A percentile compares a stretch with the other conserved stretches of the same genome.
Evolutionary conservation across 2,888 invertebrate genomes (phyloP).

Genomic region (Trachelus iudaicus): DNA sequence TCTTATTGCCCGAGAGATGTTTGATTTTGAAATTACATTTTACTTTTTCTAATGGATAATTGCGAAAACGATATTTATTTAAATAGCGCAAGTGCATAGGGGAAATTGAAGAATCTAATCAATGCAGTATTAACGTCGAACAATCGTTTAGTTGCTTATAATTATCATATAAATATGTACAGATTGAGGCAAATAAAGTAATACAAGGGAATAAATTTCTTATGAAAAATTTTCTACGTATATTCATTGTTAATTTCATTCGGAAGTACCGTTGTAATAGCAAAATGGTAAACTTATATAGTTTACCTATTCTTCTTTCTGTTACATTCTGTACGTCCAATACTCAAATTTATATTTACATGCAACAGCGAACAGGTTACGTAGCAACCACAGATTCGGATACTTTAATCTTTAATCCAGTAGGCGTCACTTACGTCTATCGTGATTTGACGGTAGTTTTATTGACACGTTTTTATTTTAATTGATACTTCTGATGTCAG

Average conservation of each 20-base stretch:
- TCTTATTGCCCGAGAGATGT: neutral
- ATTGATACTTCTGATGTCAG: neutral
- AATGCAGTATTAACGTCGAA: neutral
- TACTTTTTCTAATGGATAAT: neutral
- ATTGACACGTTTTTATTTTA: constrained; percentile 1
- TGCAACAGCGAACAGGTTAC: too few species aligned
- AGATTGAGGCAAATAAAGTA: neutral
- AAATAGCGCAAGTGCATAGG: too few species aligned
- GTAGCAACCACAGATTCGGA: too few species aligned
- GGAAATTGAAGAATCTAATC: neutral
- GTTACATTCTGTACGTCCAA: too few species aligned
- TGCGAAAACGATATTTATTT: neutral
- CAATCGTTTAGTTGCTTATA: neutral
- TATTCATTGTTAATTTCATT: too few species aligned
- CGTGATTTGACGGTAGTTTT: neutral
- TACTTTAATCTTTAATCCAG: neutral
- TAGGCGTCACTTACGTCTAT: neutral
- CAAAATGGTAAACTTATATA: too few species aligned
- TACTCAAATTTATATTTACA: too few species aligned
- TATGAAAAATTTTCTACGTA: neutral
- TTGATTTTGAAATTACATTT: neutral
- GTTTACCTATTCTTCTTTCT: too few species aligned
- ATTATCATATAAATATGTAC: neutral
- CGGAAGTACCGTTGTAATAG: too few species aligned
- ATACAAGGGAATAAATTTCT: neutral